Conservation (phyloP, 2,888 invertebrate species). For the Odontocerum albicorne region DNA sequence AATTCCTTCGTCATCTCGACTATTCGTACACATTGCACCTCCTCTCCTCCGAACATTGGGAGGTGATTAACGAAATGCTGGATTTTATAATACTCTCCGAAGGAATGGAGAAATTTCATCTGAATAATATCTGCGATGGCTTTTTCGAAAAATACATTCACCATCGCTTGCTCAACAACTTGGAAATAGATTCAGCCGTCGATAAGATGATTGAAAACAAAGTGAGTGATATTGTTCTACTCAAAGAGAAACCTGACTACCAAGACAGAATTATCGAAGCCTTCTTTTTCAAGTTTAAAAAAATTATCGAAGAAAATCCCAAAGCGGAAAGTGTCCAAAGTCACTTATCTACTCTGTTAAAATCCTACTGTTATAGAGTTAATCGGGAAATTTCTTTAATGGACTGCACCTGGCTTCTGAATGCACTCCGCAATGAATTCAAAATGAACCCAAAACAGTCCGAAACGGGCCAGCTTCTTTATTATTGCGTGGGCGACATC, state of each 20-base stretch:
- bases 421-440: slow-evolving; percentile 24
- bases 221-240: slow-evolving; percentile 16
- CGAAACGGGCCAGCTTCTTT: neutral
- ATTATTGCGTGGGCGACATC: slow-evolving; percentile 3
- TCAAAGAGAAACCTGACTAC: slow-evolving; percentile 34
- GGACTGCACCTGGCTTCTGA: slow-evolving; percentile 23
- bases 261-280: slow-evolving; percentile 39
- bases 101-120: slow-evolving; percentile 22
- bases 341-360: no score
- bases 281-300: slow-evolving; percentile 30
- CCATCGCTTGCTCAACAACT: slow-evolving; percentile 15
- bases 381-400: neutral
- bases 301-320: no score
- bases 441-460: slow-evolving; percentile 34
- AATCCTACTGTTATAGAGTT: neutral
- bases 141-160: slow-evolving; percentile 35
- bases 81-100: slow-evolving; percentile 27
- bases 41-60: slow-evolving; percentile 40
- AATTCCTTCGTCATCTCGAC: slow-evolving; percentile 30
- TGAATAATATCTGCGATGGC: slow-evolving; percentile 33
- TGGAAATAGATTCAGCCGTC: slow-evolving; percentile 17
- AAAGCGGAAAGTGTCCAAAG: no score
- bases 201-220: slow-evolving; percentile 24
- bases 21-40: slow-evolving; percentile 36
- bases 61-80: slow-evolving; percentile 39